Percentiles rank a stretch among this genome's conserved stretches.
Conservation (phyloP, 2,797 vertebrate species). For the Ctenopoma multispine region DNA sequence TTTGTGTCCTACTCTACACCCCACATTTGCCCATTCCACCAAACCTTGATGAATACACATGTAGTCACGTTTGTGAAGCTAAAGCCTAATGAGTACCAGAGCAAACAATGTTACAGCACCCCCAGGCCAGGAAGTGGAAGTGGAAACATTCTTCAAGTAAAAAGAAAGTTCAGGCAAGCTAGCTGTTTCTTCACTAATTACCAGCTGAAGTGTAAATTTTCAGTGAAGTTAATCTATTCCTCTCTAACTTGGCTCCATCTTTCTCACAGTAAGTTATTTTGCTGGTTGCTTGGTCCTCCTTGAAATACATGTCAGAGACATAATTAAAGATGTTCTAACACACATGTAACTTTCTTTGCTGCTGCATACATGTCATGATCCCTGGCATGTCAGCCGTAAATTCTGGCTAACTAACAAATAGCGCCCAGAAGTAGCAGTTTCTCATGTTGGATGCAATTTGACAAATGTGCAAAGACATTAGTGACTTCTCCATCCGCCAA, state of each 20-base stretch:
- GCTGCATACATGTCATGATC: too few species aligned
- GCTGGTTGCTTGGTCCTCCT: background rate
- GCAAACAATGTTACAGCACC: constrained; percentile 62
- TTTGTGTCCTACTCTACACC: constrained; percentile 3
- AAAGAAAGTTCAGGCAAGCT: constrained; percentile 46
- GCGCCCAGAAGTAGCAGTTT: constrained; percentile 9
- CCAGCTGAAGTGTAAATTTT: constrained; percentile 50
- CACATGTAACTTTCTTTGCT: too few species aligned
- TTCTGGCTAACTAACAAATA: constrained; percentile 5
- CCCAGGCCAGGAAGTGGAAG: constrained; percentile 73
- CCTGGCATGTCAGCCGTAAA: constrained; percentile 15
- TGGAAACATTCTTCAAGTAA: constrained; percentile 75
- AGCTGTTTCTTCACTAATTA: constrained; percentile 62
- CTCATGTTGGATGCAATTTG: constrained; percentile 22
- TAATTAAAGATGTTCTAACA: constrained; percentile 11
- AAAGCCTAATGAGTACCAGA: constrained; percentile 71
- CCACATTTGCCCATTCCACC: background rate
- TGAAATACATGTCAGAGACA: constrained; percentile 2
- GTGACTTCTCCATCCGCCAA: constrained; percentile 5
- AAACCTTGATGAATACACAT: constrained; percentile 27
- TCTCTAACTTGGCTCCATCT: constrained; percentile 4
- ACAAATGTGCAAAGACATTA: constrained; percentile 39
- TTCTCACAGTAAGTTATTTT: background rate
- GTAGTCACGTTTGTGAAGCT: constrained; percentile 47
- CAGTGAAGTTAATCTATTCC: constrained; percentile 26